Conservation (phyloP, 2,888 invertebrate genomes). For the Drosophila nr. perissopoda region DNA sequence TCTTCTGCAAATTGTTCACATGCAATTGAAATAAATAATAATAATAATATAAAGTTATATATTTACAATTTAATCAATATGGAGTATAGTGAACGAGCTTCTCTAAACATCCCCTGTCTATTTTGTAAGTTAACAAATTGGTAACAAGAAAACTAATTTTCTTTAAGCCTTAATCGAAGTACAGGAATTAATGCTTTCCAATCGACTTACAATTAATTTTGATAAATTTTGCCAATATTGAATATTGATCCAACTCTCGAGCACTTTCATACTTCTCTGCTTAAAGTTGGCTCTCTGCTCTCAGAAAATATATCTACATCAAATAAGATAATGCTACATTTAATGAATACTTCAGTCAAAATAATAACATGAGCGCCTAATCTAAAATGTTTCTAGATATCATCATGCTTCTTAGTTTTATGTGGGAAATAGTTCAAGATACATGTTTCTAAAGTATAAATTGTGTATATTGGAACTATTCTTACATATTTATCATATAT, state of each 20-base stretch:
- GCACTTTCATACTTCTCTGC: neutral
- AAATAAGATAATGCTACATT: neutral
- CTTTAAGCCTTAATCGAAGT: neutral
- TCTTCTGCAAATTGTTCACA: conserved; percentile 70
- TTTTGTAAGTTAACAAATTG: neutral
- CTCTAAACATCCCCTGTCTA: neutral
- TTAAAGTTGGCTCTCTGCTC: neutral
- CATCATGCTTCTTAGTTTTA: neutral
- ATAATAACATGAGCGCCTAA: neutral
- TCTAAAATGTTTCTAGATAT: neutral
- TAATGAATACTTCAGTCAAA: neutral
- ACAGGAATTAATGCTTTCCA: neutral
- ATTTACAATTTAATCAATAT: conserved; percentile 22
- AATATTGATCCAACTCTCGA: neutral
- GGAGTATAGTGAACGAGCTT: neutral
- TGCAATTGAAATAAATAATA: conserved; percentile 69
- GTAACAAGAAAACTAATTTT: neutral
- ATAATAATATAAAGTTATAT: conserved; percentile 31
- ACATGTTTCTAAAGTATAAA: neutral
- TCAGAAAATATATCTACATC: neutral
- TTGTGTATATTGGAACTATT: neutral
- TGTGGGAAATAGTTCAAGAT: neutral
- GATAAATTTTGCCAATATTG: neutral
- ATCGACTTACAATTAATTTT: neutral
- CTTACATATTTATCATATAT: neutral